Evolutionary conservation across 2,888 invertebrate species (phyloP).

Genomic region (Cremastobaeus sp.): DNA sequence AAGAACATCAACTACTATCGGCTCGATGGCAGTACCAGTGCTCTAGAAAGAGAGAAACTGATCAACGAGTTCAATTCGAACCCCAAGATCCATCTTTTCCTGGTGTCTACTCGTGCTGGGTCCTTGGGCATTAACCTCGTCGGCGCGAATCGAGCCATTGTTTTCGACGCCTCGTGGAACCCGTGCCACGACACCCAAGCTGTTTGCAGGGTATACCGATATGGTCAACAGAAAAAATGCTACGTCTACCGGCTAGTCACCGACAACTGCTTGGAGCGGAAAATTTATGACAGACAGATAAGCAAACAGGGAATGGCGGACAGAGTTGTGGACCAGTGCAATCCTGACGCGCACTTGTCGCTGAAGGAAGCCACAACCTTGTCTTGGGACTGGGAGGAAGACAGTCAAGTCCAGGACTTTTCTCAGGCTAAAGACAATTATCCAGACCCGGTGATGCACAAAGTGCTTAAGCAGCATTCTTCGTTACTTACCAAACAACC

Average conservation of each 20-base stretch:
- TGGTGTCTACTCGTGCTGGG: slow-evolving; percentile 97
- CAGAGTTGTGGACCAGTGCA: slow-evolving; percentile 98
- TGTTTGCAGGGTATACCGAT: slow-evolving; percentile 93
- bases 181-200: slow-evolving; percentile 99
- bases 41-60: slow-evolving; percentile 94
- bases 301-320: slow-evolving; percentile 99
- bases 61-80: slow-evolving; percentile 98
- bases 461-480: slow-evolving; percentile 82
- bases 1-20: slow-evolving; percentile 93
- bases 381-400: slow-evolving; percentile 93
- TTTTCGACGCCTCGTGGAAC: slow-evolving; percentile 99
- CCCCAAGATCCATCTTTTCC: slow-evolving; percentile 90
- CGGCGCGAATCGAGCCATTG: slow-evolving; percentile 97
- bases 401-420: slow-evolving; percentile 87
- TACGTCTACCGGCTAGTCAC: slow-evolving; percentile 98
- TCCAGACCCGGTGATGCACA: slow-evolving; percentile 88
- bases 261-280: slow-evolving; percentile 97
- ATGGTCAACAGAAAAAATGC: slow-evolving; percentile 96
- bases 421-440: slow-evolving; percentile 85
- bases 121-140: slow-evolving; percentile 98
- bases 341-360: slow-evolving; percentile 95
- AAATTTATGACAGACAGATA: slow-evolving; percentile 98
- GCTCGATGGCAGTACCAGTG: slow-evolving; percentile 96
- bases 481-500: slow-evolving; percentile 88
- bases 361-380: slow-evolving; percentile 93